Conservation (phyloP, 2,888 invertebrate genomes). For the Penaeus monodon region DNA sequence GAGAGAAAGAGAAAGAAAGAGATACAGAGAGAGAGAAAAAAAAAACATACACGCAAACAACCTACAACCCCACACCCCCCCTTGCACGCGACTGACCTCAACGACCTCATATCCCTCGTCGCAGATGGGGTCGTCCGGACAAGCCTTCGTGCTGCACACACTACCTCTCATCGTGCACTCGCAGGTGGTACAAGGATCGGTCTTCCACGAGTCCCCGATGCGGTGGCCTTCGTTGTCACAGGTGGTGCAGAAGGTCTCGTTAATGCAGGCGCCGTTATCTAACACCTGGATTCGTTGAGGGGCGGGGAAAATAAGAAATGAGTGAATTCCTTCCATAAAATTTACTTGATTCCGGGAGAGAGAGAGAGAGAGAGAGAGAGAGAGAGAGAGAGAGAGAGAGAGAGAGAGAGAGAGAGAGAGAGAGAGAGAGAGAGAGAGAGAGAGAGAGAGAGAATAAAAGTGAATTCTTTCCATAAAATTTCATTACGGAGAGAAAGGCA, state of each 20-base stretch:
- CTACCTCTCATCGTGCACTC: conserved; percentile 73
- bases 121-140: conserved; percentile 62
- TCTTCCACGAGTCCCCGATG: conserved; percentile 67
- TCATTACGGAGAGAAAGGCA: not conserved
- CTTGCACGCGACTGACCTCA: conserved; percentile 41
- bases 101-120: conserved; percentile 62
- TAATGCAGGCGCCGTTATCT: conserved; percentile 81
- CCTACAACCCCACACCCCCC: no score
- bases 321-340: no score
- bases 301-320: no score
- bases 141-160: conserved; percentile 63
- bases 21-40: no score
- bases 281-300: conserved; percentile 72
- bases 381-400: no score
- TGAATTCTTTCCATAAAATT: no score
- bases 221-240: conserved; percentile 82
- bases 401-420: no score
- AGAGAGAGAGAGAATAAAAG: no score
- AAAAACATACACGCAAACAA: not conserved
- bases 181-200: conserved; percentile 81
- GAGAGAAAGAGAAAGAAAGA: no score
- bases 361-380: no score
- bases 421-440: no score
- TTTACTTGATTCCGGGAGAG: no score
- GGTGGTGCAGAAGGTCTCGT: conserved; percentile 77